A percentile compares a stretch with the other conserved stretches of the same genome.
Conservation (phyloP, 2,113 vertebrate genomes). For the Oriolus oriolus region DNA sequence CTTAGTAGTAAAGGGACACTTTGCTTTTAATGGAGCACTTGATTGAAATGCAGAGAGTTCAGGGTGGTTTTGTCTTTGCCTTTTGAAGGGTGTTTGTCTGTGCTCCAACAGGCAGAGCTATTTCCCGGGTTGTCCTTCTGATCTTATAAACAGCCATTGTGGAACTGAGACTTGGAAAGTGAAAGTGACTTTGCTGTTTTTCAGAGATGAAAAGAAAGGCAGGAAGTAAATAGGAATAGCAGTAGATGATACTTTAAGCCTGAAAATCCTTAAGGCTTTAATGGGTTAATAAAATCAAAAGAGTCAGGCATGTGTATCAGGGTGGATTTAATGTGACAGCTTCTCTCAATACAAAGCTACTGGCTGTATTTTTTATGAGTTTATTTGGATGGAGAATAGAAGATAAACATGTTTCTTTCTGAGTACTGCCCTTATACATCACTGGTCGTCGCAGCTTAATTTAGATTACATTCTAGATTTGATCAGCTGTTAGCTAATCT, state of each 20-base stretch:
- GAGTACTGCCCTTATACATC: background rate
- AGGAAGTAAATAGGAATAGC: conserved; percentile 31
- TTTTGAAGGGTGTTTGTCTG: conserved; percentile 48
- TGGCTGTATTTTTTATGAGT: background rate
- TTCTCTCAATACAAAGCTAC: background rate
- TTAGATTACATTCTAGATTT: background rate
- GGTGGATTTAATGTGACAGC: background rate
- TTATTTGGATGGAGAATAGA: background rate
- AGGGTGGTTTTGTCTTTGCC: conserved; percentile 35
- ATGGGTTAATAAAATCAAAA: conserved; percentile 32
- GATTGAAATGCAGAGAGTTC: conserved; percentile 7
- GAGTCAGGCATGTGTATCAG: background rate
- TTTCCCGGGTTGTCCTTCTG: conserved; percentile 4
- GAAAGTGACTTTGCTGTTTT: conserved; percentile 47
- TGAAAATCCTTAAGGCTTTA: background rate
- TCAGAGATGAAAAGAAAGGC: conserved; percentile 3
- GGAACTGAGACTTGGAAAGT: conserved; percentile 47
- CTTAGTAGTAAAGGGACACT: conserved; percentile 25
- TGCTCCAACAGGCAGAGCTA: background rate
- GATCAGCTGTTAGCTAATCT: background rate
- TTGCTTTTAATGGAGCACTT: conserved; percentile 11
- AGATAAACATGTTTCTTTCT: background rate
- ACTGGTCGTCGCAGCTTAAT: background rate
- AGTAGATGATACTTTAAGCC: background rate
- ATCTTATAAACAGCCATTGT: conserved; percentile 47